Percentiles rank a stretch among this genome's conserved stretches.
These are phyloP conservation scores for Hypsibius dujardini DNA, from an alignment of 1,140 invertebrate species.

Conservation along the genomic window DNA sequence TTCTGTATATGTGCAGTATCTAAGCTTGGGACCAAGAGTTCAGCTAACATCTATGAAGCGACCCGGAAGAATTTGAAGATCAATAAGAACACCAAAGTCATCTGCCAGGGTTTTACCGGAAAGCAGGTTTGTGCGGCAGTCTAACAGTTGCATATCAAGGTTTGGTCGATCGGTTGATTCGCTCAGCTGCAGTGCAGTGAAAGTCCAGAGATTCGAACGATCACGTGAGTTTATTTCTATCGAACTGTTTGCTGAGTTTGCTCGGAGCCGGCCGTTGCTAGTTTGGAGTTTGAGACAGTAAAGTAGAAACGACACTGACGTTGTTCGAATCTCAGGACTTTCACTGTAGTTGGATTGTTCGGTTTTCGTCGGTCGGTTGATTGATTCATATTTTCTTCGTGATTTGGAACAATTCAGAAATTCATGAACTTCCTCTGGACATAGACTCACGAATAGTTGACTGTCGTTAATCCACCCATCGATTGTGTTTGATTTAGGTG, in stretches of 20 bases:
- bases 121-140: slow-evolving; percentile 53
- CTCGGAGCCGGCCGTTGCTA: too few species aligned
- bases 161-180: not conserved
- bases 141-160: not conserved
- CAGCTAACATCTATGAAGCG: slow-evolving; percentile 29
- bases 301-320: too few species aligned
- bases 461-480: too few species aligned
- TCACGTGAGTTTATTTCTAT: too few species aligned
- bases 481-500: too few species aligned
- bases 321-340: too few species aligned
- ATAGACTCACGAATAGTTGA: too few species aligned
- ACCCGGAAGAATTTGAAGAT: slow-evolving; percentile 66
- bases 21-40: not conserved
- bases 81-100: slow-evolving; percentile 71
- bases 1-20: not conserved
- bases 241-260: too few species aligned
- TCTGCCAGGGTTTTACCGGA: slow-evolving; percentile 89
- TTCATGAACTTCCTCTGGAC: too few species aligned
- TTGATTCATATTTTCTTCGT: not conserved
- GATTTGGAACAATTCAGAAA: not conserved
- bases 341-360: not conserved
- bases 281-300: too few species aligned
- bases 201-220: too few species aligned
- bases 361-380: slow-evolving; percentile 16
- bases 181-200: too few species aligned